Evolutionary conservation across 2,888 invertebrate species (phyloP).

Genomic region (Heliconius charithonia): DNA sequence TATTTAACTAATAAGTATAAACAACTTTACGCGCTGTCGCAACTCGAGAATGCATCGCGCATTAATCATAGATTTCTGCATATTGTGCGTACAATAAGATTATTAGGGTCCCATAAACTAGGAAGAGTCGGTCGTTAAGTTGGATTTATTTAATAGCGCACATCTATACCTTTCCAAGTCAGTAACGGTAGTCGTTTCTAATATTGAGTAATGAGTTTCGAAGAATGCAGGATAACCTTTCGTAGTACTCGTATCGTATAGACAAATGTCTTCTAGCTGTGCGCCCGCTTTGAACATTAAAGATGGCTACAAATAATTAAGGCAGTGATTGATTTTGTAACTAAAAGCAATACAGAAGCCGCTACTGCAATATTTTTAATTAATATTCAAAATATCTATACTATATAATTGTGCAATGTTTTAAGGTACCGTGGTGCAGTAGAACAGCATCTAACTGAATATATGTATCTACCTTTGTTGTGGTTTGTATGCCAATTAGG

Average conservation of each 20-base stretch:
- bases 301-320: conserved; percentile 64
- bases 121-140: conserved; percentile 35
- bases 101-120: conserved; percentile 34
- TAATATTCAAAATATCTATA: conserved; percentile 21
- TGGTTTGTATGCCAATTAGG: too few species aligned
- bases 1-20: conserved; percentile 33
- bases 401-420: neutral
- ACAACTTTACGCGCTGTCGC: conserved; percentile 37
- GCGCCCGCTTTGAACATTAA: conserved; percentile 56
- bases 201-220: conserved; percentile 76
- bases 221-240: conserved; percentile 63
- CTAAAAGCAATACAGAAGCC: conserved; percentile 72
- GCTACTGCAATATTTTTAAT: conserved; percentile 48
- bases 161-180: conserved; percentile 53
- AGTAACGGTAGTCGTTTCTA: conserved; percentile 75
- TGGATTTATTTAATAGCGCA: conserved; percentile 48
- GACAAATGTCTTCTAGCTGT: conserved; percentile 56
- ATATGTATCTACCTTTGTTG: neutral
- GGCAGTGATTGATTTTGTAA: conserved; percentile 70
- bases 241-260: conserved; percentile 36
- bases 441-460: neutral
- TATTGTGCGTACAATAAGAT: conserved; percentile 22
- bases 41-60: conserved; percentile 25
- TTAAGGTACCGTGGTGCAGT: neutral
- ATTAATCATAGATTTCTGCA: conserved; percentile 35